phyloP scores from a whole-genome alignment of 2,113 vertebrate species.

The Cyprinus carpio region DNA sequence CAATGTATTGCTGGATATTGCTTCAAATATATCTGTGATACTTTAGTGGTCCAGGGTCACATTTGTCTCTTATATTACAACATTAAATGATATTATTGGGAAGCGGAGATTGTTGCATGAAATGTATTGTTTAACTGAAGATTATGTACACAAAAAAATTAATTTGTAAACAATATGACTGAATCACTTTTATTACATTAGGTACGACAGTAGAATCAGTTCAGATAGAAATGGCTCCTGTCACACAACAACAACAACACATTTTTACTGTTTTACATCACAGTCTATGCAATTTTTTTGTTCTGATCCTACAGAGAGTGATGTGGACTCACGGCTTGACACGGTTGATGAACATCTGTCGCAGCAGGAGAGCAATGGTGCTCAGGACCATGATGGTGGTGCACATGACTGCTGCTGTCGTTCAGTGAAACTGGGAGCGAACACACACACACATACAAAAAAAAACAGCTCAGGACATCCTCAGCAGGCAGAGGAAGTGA shows the following conservation, averaged over 20 bases:
- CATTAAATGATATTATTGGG: not conserved
- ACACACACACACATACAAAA: too few species aligned
- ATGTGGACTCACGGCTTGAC: constrained; percentile 57
- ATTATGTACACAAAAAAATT: not conserved
- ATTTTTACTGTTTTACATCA: not conserved
- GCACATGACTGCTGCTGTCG: constrained; percentile 69
- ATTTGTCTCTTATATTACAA: not conserved
- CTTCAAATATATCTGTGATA: too few species aligned
- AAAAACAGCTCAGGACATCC: not conserved
- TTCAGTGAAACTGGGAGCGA: not conserved
- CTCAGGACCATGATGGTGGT: constrained; percentile 75
- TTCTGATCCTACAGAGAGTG: not conserved
- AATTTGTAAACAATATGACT: not conserved
- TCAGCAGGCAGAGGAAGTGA: not conserved
- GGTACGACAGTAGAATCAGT: not conserved
- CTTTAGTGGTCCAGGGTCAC: not conserved
- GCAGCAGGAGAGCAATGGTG: constrained; percentile 65
- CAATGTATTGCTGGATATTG: too few species aligned
- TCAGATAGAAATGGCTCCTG: not conserved
- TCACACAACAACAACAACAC: not conserved
- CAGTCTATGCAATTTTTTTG: not conserved
- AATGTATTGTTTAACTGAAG: not conserved
- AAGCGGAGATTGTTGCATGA: not conserved
- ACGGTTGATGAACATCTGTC: constrained; percentile 51
- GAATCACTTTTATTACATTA: not conserved